These are phyloP conservation scores for Melanostoma mellinum DNA, from an alignment of 2,888 invertebrate species.

Conservation along the genomic window DNA sequence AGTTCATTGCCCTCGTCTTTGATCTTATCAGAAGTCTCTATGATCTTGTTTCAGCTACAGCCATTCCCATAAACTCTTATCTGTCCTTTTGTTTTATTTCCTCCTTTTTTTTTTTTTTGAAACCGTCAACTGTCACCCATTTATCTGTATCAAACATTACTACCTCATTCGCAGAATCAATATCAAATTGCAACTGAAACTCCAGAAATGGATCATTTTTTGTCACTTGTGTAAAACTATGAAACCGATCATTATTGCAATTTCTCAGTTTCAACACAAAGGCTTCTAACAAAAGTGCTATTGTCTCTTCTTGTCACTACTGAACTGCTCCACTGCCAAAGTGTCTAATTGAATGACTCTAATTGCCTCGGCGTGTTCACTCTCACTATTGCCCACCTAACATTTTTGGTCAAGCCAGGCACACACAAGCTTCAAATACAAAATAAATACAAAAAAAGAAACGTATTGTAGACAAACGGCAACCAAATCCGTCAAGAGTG, in stretches of 20 bases:
- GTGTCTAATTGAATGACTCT: conserved; percentile 61
- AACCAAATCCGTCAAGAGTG: conserved; percentile 70
- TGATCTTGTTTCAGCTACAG: too few relatives aligned
- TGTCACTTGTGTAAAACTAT: conserved; percentile 8
- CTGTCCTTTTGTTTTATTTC: too few relatives aligned
- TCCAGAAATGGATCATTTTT: conserved; percentile 35
- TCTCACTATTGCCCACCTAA: conserved; percentile 53
- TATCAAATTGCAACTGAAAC: conserved; percentile 44
- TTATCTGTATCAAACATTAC: conserved; percentile 4
- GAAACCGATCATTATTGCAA: conserved; percentile 13
- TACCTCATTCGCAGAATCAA: conserved; percentile 25
- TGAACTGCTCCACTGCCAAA: conserved; percentile 28
- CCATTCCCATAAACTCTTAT: too few relatives aligned
- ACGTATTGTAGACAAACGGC: conserved; percentile 59
- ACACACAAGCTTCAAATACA: conserved; percentile 12
- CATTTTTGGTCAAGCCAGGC: conserved; percentile 61
- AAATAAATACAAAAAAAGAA: not conserved
- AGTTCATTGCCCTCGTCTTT: too few relatives aligned
- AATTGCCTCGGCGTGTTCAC: conserved; percentile 57
- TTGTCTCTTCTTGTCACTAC: conserved; percentile 33
- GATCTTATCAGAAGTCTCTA: too few relatives aligned
- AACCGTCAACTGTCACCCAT: too few relatives aligned
- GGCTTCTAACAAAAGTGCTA: conserved; percentile 21
- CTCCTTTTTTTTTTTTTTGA: too few relatives aligned
- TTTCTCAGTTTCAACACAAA: conserved; percentile 8